Conservation (phyloP, 2,888 invertebrate genomes). For the Epistrophella euchroma region DNA sequence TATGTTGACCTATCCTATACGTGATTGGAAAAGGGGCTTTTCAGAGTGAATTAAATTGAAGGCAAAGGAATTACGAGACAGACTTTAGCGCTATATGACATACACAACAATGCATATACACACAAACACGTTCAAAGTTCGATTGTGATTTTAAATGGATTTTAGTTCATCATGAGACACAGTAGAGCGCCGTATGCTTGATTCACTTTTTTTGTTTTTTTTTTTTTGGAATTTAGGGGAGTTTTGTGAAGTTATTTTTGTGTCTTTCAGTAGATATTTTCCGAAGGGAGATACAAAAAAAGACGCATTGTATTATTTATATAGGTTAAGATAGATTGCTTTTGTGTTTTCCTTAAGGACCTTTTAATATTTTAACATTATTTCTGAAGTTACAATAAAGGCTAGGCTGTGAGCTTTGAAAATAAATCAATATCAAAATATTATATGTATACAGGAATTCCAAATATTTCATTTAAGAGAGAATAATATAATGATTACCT, state of each 20-base stretch:
- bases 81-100: neutral
- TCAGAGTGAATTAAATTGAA: conserved; percentile 58
- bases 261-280: neutral
- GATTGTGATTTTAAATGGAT: conserved; percentile 25
- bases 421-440: conserved; percentile 8
- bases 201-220: neutral
- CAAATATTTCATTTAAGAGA: neutral
- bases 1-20: conserved; percentile 42
- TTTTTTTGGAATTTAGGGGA: conserved; percentile 33
- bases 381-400: neutral
- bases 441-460: neutral
- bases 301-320: conserved; percentile 13
- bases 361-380: conserved; percentile 13
- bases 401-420: neutral
- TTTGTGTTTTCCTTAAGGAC: neutral
- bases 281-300: conserved; percentile 8
- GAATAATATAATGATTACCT: neutral
- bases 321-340: conserved; percentile 5
- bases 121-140: conserved; percentile 12
- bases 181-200: neutral
- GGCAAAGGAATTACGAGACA: conserved; percentile 44
- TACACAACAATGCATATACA: neutral
- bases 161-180: conserved; percentile 17
- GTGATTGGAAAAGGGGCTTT: conserved; percentile 48
- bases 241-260: conserved; percentile 43